phyloP scores from a whole-genome alignment of 1,140 invertebrate genomes.

The Stratiolaelaps scimitus region DNA sequence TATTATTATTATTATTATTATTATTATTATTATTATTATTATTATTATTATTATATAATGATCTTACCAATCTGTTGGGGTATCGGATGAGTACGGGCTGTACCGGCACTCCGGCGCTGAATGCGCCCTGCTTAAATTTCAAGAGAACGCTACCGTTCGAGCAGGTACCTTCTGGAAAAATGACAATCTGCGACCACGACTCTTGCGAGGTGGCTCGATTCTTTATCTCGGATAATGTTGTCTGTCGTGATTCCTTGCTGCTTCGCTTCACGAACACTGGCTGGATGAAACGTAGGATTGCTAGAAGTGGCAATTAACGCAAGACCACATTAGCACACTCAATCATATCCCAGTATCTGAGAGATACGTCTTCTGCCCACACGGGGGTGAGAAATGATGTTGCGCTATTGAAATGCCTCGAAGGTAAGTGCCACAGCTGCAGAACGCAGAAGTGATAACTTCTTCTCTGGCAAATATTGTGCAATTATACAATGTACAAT shows the following conservation, averaged over 20 bases:
- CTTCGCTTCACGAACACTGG: constrained; percentile 85
- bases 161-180: constrained; percentile 91
- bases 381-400: too few species aligned
- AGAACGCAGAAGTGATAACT: too few species aligned
- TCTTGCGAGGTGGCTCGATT: constrained; percentile 63
- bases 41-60: background rate
- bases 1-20: too few species aligned
- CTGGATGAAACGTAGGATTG: constrained; percentile 55
- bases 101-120: constrained; percentile 79
- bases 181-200: constrained; percentile 85
- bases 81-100: constrained; percentile 85
- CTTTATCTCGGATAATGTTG: constrained; percentile 79
- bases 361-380: too few species aligned
- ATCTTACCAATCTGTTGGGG: constrained; percentile 59
- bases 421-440: too few species aligned
- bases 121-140: constrained; percentile 76
- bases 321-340: too few species aligned
- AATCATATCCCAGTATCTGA: too few species aligned
- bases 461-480: too few species aligned
- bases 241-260: constrained; percentile 76
- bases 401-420: too few species aligned
- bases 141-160: constrained; percentile 84
- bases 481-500: too few species aligned
- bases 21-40: too few species aligned
- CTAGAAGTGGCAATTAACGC: background rate